Conservation (phyloP, 2,113 vertebrate species). For the Thamnophis sirtalis region DNA sequence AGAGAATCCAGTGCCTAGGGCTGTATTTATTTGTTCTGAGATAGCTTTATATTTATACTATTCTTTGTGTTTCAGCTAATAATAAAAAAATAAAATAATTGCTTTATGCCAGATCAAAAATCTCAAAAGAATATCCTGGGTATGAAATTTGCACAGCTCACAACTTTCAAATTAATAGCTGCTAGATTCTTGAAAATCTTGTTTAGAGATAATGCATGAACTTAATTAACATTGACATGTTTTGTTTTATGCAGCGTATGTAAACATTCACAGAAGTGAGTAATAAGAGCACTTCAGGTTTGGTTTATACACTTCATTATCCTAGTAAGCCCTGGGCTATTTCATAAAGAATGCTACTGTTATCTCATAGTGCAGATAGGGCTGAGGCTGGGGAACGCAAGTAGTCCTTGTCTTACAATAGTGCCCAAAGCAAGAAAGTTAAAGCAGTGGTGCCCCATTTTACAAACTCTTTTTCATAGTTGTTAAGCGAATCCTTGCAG, state of each 20-base stretch:
- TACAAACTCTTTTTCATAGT: neutral
- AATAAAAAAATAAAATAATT: neutral
- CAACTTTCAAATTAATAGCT: neutral
- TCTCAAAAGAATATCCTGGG: neutral
- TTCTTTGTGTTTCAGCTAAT: neutral
- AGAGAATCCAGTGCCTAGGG: neutral
- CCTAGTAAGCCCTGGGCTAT: neutral
- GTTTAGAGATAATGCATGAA: neutral
- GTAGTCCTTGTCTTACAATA: neutral
- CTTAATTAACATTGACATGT: neutral
- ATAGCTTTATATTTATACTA: neutral
- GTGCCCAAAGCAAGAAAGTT: neutral
- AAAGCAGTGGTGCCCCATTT: neutral
- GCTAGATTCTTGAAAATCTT: neutral
- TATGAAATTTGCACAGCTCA: neutral
- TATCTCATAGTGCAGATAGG: neutral
- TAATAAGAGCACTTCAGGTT: neutral
- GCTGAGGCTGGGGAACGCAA: neutral
- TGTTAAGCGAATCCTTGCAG: neutral
- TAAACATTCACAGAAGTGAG: neutral
- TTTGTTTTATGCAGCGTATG: neutral
- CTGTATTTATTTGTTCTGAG: neutral
- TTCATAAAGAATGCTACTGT: neutral
- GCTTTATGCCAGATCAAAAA: neutral
- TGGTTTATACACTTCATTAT: neutral